Evolutionary conservation across 2,113 vertebrate species (phyloP).

Genomic region (Camelus bactrianus): DNA sequence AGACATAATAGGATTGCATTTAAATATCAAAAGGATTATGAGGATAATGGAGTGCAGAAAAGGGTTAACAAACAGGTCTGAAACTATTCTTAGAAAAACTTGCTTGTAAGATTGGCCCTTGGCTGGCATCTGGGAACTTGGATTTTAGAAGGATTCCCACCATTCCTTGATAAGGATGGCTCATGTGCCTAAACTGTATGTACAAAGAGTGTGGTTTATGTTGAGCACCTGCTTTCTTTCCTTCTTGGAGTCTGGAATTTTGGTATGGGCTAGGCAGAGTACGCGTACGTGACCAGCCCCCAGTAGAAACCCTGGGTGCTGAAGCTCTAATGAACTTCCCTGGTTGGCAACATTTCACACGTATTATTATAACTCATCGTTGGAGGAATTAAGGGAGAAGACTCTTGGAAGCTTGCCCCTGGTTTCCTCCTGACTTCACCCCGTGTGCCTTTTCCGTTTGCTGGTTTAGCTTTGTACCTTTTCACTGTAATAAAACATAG

Average conservation of each 20-base stretch:
- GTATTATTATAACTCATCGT: background rate
- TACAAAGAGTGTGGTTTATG: background rate
- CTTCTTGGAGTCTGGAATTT: background rate
- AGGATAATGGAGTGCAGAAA: background rate
- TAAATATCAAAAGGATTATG: background rate
- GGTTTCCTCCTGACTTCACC: background rate
- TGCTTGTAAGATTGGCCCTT: background rate
- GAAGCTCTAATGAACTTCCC: background rate
- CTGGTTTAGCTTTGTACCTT: background rate
- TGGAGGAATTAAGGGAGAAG: background rate
- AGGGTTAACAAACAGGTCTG: background rate
- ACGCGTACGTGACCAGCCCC: background rate
- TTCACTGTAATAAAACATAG: background rate
- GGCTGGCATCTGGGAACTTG: background rate
- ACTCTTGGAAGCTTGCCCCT: background rate
- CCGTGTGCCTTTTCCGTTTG: background rate
- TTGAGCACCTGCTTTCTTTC: conserved; percentile 12
- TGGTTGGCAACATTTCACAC: background rate
- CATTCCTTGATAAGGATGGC: background rate
- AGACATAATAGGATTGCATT: background rate
- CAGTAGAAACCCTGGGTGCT: background rate
- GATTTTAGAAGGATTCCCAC: background rate
- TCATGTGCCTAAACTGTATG: background rate
- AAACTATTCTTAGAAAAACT: conserved; percentile 5
- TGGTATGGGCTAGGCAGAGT: background rate